Percentiles rank a stretch among this genome's conserved stretches.
phyloP scores from a whole-genome alignment of 2,113 vertebrate genomes.

The human (Homo sapiens) region GRCh38 chr2:176447501-176448000 shows the following conservation, averaged over 20 bases:
- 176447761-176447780: background rate
- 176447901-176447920: background rate
- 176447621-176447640: background rate
- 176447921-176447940: background rate
- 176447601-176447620: background rate
- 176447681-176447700: background rate
- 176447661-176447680: background rate
- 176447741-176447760: background rate
- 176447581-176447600: background rate
- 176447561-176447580: background rate
- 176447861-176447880: background rate
- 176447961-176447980: background rate
- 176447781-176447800: background rate
- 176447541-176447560: background rate
- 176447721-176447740: constrained; percentile 11
- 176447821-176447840: background rate
- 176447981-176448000: background rate
- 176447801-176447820: background rate
- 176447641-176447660: background rate
- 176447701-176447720: background rate
- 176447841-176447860: background rate
- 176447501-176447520: constrained; percentile 18
- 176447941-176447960: background rate
- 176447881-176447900: no score
- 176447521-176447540: constrained; percentile 35